phyloP scores from a whole-genome alignment of 2,113 vertebrate genomes.

The Pollimyrus isidori region DNA sequence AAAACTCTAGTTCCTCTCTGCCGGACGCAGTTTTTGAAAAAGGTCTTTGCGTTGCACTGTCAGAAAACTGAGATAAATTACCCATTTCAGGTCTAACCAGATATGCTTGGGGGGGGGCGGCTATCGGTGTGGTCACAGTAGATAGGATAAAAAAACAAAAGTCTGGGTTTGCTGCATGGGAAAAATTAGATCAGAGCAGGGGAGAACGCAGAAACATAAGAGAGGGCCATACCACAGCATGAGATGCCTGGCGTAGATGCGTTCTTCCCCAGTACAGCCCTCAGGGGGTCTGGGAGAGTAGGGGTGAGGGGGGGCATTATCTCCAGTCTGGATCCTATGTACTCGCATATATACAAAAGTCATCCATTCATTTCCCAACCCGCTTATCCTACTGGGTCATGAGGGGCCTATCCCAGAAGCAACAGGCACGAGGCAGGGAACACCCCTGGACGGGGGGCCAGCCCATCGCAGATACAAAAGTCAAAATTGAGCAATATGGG shows the following conservation, averaged over 20 bases:
- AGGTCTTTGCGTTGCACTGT: neutral
- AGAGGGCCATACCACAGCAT: neutral
- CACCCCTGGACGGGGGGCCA: too few relatives aligned
- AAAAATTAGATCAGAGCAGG: neutral
- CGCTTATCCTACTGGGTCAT: too few relatives aligned
- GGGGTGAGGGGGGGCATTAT: neutral
- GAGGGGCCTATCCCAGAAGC: too few relatives aligned
- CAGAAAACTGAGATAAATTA: neutral
- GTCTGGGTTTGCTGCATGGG: neutral
- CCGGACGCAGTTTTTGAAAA: neutral
- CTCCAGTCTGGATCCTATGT: neutral
- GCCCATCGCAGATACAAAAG: neutral
- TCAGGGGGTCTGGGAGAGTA: neutral
- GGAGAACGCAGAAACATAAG: conserved; percentile 5
- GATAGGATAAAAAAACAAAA: neutral
- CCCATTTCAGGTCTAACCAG: neutral
- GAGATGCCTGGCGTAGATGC: too few relatives aligned
- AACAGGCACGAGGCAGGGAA: too few relatives aligned
- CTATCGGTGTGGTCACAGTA: neutral
- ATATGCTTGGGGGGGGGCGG: neutral
- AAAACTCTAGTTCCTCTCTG: neutral
- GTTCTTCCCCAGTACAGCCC: neutral
- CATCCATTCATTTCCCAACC: too few relatives aligned
- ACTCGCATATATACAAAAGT: too few relatives aligned
- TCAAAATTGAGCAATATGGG: neutral